These are phyloP conservation scores for Gerosis bhagava DNA, from an alignment of 2,888 invertebrate species.

Conservation along the genomic window DNA sequence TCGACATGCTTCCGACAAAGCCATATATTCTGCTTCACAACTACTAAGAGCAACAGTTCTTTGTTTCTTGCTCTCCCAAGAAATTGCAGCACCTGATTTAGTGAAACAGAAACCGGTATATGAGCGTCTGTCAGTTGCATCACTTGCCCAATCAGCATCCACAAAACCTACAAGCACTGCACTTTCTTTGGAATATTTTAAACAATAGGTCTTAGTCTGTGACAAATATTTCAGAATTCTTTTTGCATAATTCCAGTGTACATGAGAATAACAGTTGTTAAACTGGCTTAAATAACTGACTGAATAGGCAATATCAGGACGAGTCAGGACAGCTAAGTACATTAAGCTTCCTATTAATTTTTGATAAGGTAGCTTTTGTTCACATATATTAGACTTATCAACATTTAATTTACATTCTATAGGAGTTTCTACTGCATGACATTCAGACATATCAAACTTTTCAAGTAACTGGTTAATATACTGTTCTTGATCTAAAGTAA, in stretches of 20 bases:
- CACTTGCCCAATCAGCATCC: constrained; percentile 26
- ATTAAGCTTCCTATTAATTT: constrained; percentile 18
- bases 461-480: constrained; percentile 15
- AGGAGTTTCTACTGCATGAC: constrained; percentile 13
- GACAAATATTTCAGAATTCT: constrained; percentile 17
- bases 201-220: constrained; percentile 23
- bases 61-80: constrained; percentile 25
- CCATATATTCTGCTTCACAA: constrained; percentile 22
- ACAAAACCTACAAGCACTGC: constrained; percentile 19
- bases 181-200: constrained; percentile 19
- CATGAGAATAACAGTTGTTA: constrained; percentile 9
- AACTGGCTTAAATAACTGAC: constrained; percentile 14
- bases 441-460: constrained; percentile 23
- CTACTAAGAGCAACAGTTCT: constrained; percentile 16
- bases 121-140: constrained; percentile 21
- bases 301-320: constrained; percentile 15
- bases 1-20: constrained; percentile 22
- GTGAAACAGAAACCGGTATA: constrained; percentile 28
- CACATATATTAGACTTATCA: constrained; percentile 13
- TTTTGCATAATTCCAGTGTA: constrained; percentile 14
- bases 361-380: constrained; percentile 16
- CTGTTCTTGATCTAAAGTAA: constrained; percentile 22
- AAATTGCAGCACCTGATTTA: constrained; percentile 22
- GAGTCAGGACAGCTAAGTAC: constrained; percentile 13
- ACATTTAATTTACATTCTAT: constrained; percentile 20